Evolutionary conservation across 2,113 vertebrate species (phyloP).

Genomic region (Seriola quinqueradiata): DNA sequence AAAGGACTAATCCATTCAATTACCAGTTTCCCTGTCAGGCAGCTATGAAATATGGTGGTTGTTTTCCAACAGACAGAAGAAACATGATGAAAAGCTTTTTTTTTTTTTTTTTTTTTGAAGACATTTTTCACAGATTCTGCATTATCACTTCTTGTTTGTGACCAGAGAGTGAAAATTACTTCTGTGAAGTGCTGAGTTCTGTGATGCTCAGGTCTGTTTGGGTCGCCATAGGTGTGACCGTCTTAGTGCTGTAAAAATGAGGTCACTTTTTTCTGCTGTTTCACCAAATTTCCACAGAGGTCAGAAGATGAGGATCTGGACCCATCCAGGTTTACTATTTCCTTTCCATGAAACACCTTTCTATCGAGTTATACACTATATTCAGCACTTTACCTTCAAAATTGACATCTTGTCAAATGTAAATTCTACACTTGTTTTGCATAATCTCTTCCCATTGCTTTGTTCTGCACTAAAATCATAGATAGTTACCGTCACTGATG

Average conservation of each 20-base stretch:
- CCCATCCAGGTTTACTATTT: constrained; percentile 21
- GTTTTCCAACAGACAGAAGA: constrained; percentile 48
- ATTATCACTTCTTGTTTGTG: constrained; percentile 67
- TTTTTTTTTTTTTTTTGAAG: constrained; percentile 32
- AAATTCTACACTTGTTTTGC: neutral
- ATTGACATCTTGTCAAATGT: neutral
- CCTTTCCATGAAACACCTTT: constrained; percentile 9
- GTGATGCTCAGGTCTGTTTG: constrained; percentile 69
- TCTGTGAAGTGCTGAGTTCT: constrained; percentile 83
- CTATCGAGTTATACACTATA: constrained; percentile 1
- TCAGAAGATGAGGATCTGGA: constrained; percentile 27
- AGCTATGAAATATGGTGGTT: constrained; percentile 64
- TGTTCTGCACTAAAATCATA: constrained; percentile 23
- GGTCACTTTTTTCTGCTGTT: constrained; percentile 85
- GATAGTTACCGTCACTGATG: constrained; percentile 22
- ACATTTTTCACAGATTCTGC: constrained; percentile 59
- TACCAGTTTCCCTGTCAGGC: constrained; percentile 64
- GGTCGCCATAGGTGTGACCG: constrained; percentile 77
- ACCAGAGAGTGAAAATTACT: constrained; percentile 69
- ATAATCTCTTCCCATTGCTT: constrained; percentile 3
- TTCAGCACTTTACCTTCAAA: neutral
- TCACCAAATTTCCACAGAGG: constrained; percentile 76
- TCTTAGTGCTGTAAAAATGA: constrained; percentile 80
- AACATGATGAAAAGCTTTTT: constrained; percentile 53
- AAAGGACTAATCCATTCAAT: constrained; percentile 64